phyloP scores from a whole-genome alignment of 2,888 invertebrate genomes.

The Agriotes lineatus region DNA sequence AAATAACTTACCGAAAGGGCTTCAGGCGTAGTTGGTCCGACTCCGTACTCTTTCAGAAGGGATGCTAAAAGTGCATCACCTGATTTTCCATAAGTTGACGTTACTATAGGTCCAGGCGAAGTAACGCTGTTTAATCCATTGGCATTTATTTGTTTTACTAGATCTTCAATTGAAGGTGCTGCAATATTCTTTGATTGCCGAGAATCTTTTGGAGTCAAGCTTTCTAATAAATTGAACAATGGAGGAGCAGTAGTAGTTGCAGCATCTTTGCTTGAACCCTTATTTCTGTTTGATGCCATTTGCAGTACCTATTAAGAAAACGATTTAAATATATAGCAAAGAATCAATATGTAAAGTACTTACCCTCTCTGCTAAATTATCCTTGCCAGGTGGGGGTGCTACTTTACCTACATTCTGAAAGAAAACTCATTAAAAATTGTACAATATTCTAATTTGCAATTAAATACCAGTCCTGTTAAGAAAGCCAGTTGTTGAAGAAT shows the following conservation, averaged over 20 bases:
- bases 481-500: constrained; percentile 63
- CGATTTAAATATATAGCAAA: too few relatives aligned
- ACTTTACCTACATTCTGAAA: constrained; percentile 51
- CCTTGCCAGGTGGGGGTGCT: constrained; percentile 10
- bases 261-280: constrained; percentile 21
- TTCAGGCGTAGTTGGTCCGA: constrained; percentile 79
- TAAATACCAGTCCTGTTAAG: constrained; percentile 57
- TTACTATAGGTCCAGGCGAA: constrained; percentile 52
- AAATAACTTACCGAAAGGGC: constrained; percentile 69
- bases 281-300: constrained; percentile 59
- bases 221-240: constrained; percentile 43
- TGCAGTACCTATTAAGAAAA: too few relatives aligned
- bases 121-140: constrained; percentile 52
- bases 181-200: constrained; percentile 51
- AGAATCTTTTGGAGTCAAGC: constrained; percentile 33
- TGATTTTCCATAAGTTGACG: constrained; percentile 69
- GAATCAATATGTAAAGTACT: constrained; percentile 8
- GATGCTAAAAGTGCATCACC: constrained; percentile 80
- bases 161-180: constrained; percentile 48
- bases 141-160: constrained; percentile 60
- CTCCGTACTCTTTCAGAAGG: constrained; percentile 78
- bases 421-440: background rate
- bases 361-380: constrained; percentile 52
- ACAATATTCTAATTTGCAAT: too few relatives aligned
- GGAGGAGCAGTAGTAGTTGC: background rate